Evolutionary conservation across 2,113 vertebrate species (phyloP), one percentile per base, ranked within the genome.

Genomic region (Lepisosteus osseus): DNA sequence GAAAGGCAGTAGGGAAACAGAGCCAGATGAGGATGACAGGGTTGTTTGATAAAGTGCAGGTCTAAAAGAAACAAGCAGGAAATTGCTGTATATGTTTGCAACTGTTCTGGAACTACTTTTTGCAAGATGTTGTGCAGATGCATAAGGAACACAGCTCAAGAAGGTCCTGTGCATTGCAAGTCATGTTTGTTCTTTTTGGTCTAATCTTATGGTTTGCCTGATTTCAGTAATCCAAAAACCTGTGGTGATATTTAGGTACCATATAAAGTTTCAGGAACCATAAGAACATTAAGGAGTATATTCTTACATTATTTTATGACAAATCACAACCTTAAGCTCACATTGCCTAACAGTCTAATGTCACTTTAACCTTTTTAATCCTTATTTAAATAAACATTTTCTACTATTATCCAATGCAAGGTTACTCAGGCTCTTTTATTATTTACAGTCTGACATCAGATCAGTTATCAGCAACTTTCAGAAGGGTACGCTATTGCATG

Each of bases 31-130:
- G 77, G 76, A 78, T 78, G 81, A 82, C 82, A 79, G 69, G 71
- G 71, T 73, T 71, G 67, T 72, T 4, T 84, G 86, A 91, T 77
- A 70, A 80, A 89, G 80, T 59, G 76, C 91, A 90, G 90, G 75
- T 82, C 79, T 81, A 69, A 69, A 71, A 67, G 65, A 82, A 83
- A 80, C 82, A 57, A 67, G 81, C 82, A 84, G 83, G 80, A 90
- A 90, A 85, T 83, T 87, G 81, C 80, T 63, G 71, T 59, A 75
- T 71, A 79, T 79, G 75, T 75, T 65, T 76, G 75, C 70, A 79
- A 86, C 82, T 79, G 78, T 82, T 83, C 67, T 74, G 65, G 69
- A 51, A 72, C 66, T 51, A n/a, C 72, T 66, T 74, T 70, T 54
- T 69, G 67, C 68, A 71, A 47, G 71, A 80, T 66, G 72, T 67